A percentile compares a stretch with the other conserved stretches of the same genome.
Conservation (phyloP, 1,140 invertebrate species). For the Drosophila malerkotliana region DNA sequence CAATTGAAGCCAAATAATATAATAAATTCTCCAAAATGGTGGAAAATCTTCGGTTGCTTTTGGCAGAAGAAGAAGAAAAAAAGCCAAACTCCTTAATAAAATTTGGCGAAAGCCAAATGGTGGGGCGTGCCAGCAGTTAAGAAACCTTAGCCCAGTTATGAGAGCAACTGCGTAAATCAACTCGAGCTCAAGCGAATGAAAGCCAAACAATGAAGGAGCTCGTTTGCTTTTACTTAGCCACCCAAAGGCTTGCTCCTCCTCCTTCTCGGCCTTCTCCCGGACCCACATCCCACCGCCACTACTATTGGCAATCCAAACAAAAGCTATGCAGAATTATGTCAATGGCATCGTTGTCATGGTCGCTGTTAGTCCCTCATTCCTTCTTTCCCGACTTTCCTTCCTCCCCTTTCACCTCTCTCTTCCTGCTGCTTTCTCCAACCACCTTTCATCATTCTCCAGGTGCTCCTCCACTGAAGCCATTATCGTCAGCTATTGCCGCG, state of each 20-base stretch:
- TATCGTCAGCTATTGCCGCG: conserved; percentile 7
- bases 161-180: conserved; percentile 45
- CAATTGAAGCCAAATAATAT: neutral
- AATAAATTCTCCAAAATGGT: conserved; percentile 5
- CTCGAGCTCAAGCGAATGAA: conserved; percentile 49
- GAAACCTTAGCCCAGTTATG: conserved; percentile 37
- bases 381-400: neutral
- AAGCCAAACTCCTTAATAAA: too few species aligned
- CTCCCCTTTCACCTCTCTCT: neutral
- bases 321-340: conserved; percentile 64
- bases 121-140: neutral
- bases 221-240: conserved; percentile 34
- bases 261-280: neutral
- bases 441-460: conserved; percentile 9
- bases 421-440: conserved; percentile 4
- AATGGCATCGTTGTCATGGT: conserved; percentile 61
- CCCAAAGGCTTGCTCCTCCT: neutral
- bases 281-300: neutral
- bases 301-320: conserved; percentile 54
- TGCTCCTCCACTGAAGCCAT: conserved; percentile 5
- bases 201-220: conserved; percentile 53
- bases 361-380: conserved; percentile 1
- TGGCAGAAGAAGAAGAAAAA: neutral
- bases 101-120: neutral
- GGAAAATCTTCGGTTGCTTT: conserved; percentile 1